Base-by-base conservation (phyloP, 2,888 invertebrate species). In the Ophonus ardosiacus region DNA sequence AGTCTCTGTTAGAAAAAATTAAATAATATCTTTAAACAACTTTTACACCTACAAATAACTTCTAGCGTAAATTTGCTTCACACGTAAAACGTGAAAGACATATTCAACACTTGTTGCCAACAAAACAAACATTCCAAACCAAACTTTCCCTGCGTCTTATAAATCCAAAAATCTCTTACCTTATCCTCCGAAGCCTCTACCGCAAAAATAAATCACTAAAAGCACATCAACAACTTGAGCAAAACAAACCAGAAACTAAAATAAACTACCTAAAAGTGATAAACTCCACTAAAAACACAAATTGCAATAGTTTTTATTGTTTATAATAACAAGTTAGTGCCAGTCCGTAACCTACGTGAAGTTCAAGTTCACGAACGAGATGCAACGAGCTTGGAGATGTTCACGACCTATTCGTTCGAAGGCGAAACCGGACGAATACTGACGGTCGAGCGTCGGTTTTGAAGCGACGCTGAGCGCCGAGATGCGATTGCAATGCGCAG, bases 71-170 rank as follows among this genome's bases (percentile, higher is more conserved):
- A 71, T 71, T 24, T 10, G 21, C 38, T 17, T 40, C 10, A 43
- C 43, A 15, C 18, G 43, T n/a, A 74, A 74, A 74, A 74, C 43
- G 43, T 74, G 7, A 1, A 13, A 74, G 71, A 74, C 43, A 68
- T 43, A 74, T 74, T 74, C 71, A 74, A 74, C 71, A 74, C 71
- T 74, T 74, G 71, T 74, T 74, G 71, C 71, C 40, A 74, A 1
- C 71, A 43, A 43, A 43, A 43, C 71, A 17, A 74, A 7, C 71
- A 18, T 74, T 71, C 71, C 21, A 1, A 17, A 43, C 43, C 15
- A 74, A 74, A 74, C 40, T 40, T 74, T 74, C 5, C 43, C 40
- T 15, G 8, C 17, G 3, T 0, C 13, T 40, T 18, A 74, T 74
- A 74, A 43, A 74, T 43, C 18, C 18, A 74, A 74, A 74, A 43